phyloP scores from a whole-genome alignment of 2,113 vertebrate genomes.

The Scalopus aquaticus region DNA sequence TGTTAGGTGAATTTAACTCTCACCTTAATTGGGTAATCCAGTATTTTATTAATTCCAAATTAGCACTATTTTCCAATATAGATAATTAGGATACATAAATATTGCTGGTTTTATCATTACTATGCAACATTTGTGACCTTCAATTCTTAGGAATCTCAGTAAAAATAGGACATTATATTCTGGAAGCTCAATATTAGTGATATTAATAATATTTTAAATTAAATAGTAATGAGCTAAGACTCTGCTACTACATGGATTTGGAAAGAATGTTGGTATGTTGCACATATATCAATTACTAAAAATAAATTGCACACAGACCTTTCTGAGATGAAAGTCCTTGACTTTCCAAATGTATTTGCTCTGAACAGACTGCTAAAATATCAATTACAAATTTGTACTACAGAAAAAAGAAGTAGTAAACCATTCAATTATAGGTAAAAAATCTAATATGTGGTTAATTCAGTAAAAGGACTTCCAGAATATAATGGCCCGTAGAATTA shows the following conservation, averaged over 20 bases:
- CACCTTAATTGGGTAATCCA: constrained; percentile 2
- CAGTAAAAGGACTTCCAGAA: neutral
- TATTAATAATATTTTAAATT: neutral
- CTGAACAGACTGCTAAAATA: neutral
- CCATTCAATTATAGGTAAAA: neutral
- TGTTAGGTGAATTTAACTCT: neutral
- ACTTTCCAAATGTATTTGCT: neutral
- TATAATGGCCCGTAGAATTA: neutral
- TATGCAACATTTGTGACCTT: neutral
- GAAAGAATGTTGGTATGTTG: neutral
- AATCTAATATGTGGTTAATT: neutral
- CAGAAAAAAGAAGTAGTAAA: neutral
- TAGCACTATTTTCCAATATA: neutral
- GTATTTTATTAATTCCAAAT: constrained; percentile 56
- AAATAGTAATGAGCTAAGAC: neutral
- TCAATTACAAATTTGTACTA: neutral
- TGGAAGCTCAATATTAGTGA: no score
- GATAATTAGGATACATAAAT: constrained; percentile 11
- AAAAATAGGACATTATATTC: neutral
- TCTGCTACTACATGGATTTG: neutral
- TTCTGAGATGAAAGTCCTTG: neutral
- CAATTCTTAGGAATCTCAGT: neutral
- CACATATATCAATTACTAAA: neutral
- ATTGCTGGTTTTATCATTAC: neutral
- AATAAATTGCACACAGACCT: neutral